phyloP scores from a whole-genome alignment of 2,888 invertebrate species.

The Epirrhoe alternata region DNA sequence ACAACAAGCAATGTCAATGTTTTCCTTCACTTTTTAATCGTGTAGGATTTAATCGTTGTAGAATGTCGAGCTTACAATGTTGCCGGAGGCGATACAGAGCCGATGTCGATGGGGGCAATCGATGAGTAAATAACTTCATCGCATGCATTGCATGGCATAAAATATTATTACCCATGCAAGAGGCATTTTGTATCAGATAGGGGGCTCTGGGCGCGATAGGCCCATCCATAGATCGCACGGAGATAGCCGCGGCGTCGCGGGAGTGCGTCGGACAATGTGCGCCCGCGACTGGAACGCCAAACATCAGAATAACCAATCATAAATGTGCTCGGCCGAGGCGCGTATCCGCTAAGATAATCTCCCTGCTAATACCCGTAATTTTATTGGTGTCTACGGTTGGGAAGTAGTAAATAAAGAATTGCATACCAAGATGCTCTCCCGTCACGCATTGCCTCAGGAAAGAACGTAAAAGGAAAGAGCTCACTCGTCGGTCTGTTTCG shows the following conservation, averaged over 20 bases:
- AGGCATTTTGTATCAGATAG: constrained; percentile 62
- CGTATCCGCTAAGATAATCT: constrained; percentile 65
- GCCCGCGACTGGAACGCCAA: constrained; percentile 63
- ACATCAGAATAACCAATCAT: constrained; percentile 64
- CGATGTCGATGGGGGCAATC: constrained; percentile 52
- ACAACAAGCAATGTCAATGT: constrained; percentile 32
- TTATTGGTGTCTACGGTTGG: constrained; percentile 53
- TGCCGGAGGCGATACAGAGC: constrained; percentile 39
- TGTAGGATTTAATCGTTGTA: constrained; percentile 31
- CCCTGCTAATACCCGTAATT: constrained; percentile 54
- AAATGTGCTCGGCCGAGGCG: constrained; percentile 59
- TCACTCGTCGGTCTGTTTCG: constrained; percentile 25
- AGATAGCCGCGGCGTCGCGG: constrained; percentile 53
- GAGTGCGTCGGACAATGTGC: constrained; percentile 37
- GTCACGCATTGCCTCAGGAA: constrained; percentile 43
- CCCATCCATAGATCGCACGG: constrained; percentile 54
- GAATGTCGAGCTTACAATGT: constrained; percentile 40
- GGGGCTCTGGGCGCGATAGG: constrained; percentile 54
- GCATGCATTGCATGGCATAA: constrained; percentile 57
- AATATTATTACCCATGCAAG: constrained; percentile 61
- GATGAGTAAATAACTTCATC: constrained; percentile 66
- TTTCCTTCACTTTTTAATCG: constrained; percentile 31
- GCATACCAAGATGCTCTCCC: constrained; percentile 40
- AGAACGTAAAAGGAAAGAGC: constrained; percentile 31
- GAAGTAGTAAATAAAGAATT: constrained; percentile 57